Conservation (phyloP, 2,797 vertebrate species). For the Gymnopithys bicolor region DNA sequence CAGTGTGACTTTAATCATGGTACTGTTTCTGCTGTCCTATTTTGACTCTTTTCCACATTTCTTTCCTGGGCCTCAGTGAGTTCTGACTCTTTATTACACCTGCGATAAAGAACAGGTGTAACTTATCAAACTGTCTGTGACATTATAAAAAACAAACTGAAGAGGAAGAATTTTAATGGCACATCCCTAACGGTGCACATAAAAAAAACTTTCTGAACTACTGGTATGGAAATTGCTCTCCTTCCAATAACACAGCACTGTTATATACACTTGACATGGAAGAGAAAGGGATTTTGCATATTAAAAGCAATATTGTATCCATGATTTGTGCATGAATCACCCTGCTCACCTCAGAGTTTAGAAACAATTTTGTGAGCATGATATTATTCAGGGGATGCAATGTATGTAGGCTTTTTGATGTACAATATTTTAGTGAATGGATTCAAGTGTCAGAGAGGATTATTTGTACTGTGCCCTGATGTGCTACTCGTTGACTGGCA, state of each 20-base stretch:
- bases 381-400: conserved; percentile 4
- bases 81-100: not conserved
- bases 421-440: conserved; percentile 28
- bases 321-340: not conserved
- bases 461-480: conserved; percentile 37
- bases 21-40: not conserved
- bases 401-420: conserved; percentile 8
- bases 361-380: conserved; percentile 28
- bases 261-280: not conserved
- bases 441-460: conserved; percentile 32
- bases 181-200: not conserved
- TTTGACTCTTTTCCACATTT: not conserved
- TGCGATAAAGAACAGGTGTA: not conserved
- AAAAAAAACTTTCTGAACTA: conserved; percentile 51
- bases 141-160: not conserved
- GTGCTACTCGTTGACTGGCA: conserved; percentile 22
- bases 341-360: conserved; percentile 30
- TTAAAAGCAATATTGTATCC: conserved; percentile 56
- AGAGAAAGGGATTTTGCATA: conserved; percentile 55
- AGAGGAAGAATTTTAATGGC: conserved; percentile 30
- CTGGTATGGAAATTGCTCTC: conserved; percentile 42
- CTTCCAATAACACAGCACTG: conserved; percentile 26
- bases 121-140: not conserved
- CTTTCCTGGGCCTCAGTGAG: not conserved
- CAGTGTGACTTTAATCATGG: not conserved